phyloP scores from a whole-genome alignment of 2,888 invertebrate species.

The Drosophila subsilvestris region DNA sequence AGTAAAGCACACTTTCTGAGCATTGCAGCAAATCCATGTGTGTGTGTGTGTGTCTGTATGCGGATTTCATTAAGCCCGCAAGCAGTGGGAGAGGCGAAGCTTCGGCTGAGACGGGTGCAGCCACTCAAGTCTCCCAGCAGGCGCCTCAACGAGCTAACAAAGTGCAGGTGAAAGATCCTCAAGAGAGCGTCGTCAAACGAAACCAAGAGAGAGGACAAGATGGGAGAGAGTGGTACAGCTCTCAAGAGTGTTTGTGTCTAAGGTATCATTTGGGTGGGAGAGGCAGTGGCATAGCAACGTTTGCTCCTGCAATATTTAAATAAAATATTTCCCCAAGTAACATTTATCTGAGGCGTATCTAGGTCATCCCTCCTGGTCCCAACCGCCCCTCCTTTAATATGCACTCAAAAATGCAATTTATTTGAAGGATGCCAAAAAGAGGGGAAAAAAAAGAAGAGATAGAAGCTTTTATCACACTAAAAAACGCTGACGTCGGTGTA shows the following conservation, averaged over 20 bases:
- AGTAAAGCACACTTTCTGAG: background rate
- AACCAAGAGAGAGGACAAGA: constrained; percentile 11
- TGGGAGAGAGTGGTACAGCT: constrained; percentile 9
- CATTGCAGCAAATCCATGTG: constrained; percentile 12
- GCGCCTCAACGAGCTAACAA: constrained; percentile 51
- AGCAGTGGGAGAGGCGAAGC: background rate
- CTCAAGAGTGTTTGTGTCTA: constrained; percentile 24
- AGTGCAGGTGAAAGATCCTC: constrained; percentile 47
- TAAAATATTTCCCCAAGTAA: constrained; percentile 21
- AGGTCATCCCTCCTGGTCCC: constrained; percentile 13
- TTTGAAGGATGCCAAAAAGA: constrained; percentile 13
- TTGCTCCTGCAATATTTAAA: constrained; percentile 13
- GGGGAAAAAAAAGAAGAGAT: background rate
- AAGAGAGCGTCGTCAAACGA: constrained; percentile 10
- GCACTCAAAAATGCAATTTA: constrained; percentile 38
- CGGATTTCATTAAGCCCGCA: constrained; percentile 60
- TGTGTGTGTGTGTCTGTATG: constrained; percentile 12
- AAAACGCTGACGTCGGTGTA: constrained; percentile 25
- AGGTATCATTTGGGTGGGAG: constrained; percentile 1
- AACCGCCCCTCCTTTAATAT: background rate
- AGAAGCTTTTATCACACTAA: constrained; percentile 11
- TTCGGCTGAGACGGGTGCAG: constrained; percentile 29
- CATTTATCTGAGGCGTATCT: constrained; percentile 6
- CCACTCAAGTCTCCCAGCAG: constrained; percentile 48
- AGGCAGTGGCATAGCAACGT: constrained; percentile 17